phyloP scores from a whole-genome alignment of 1,140 invertebrate genomes.

The Monomorium pharaonis region DNA sequence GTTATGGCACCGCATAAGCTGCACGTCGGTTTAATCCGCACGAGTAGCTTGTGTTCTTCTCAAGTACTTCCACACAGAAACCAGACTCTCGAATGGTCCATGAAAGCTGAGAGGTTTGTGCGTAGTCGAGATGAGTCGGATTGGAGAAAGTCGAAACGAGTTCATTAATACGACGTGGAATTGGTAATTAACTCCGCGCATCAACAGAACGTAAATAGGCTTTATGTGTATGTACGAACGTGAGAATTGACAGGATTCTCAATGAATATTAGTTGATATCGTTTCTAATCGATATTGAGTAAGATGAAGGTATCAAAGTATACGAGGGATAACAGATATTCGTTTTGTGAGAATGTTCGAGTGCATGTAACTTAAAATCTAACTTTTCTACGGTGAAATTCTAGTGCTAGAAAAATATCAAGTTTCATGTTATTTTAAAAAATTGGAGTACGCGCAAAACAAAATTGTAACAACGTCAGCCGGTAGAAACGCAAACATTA shows the following conservation, averaged over 20 bases:
- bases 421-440: constrained; percentile 7
- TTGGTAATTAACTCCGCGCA: constrained; percentile 29
- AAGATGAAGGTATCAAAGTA: not conserved
- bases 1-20: constrained; percentile 6
- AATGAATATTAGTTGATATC: not conserved
- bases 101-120: not conserved
- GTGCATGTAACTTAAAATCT: not conserved
- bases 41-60: not conserved
- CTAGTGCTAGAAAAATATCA: not conserved
- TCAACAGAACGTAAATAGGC: not conserved
- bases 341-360: not conserved
- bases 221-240: not conserved
- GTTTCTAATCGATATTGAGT: not conserved
- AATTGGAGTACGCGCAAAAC: not conserved
- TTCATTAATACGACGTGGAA: constrained; percentile 48
- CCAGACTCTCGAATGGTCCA: not conserved
- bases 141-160: constrained; percentile 34
- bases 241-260: not conserved
- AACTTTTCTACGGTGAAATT: not conserved
- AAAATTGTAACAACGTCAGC: not conserved
- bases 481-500: not conserved
- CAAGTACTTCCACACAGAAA: constrained; percentile 11
- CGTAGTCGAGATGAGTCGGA: not conserved
- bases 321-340: too few relatives aligned
- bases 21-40: constrained; percentile 6